Percentiles rank a stretch among this genome's conserved stretches.
Evolutionary conservation across 1,140 invertebrate species (phyloP).

Genomic region (Drosophila ohnishii): DNA sequence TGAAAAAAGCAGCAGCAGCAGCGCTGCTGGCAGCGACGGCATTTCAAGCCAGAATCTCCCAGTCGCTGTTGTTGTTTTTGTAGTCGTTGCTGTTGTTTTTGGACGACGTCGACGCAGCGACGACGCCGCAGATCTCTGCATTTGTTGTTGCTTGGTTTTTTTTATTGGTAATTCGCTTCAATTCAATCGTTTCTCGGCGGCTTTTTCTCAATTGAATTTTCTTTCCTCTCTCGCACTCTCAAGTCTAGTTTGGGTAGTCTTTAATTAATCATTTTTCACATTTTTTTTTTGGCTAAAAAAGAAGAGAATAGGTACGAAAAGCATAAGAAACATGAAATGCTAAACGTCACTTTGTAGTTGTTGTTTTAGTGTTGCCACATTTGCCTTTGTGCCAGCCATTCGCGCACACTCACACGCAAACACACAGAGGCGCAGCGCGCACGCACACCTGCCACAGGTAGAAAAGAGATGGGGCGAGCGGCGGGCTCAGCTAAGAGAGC

Average conservation of each 20-base stretch:
- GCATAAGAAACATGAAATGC: slow-evolving; percentile 34
- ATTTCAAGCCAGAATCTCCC: slow-evolving; percentile 53
- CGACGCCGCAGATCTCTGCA: slow-evolving; percentile 70
- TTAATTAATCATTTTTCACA: slow-evolving; percentile 38
- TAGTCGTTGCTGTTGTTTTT: slow-evolving; percentile 15
- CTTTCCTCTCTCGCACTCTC: slow-evolving; percentile 16
- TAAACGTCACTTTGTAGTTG: slow-evolving; percentile 51
- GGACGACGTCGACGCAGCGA: slow-evolving; percentile 63
- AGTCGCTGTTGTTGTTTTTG: slow-evolving; percentile 7
- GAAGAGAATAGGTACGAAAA: slow-evolving; percentile 21
- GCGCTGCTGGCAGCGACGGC: slow-evolving; percentile 43
- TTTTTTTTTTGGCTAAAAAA: slow-evolving; percentile 48
- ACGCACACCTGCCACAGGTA: slow-evolving; percentile 74
- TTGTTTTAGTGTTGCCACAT: slow-evolving; percentile 45
- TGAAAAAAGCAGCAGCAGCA: slow-evolving; percentile 47
- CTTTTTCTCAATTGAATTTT: slow-evolving; percentile 18
- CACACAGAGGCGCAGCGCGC: slow-evolving; percentile 33
- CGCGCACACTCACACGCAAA: slow-evolving; percentile 53
- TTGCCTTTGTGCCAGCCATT: slow-evolving; percentile 68
- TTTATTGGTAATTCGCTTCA: slow-evolving; percentile 27
- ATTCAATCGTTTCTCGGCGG: slow-evolving; percentile 14
- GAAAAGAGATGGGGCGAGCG: neutral
- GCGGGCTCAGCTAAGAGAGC: neutral
- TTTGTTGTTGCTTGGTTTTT: slow-evolving; percentile 54
- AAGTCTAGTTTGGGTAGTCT: slow-evolving; percentile 30